phyloP scores from a whole-genome alignment of 2,797 vertebrate species.

The Pipistrellus nathusii region DNA sequence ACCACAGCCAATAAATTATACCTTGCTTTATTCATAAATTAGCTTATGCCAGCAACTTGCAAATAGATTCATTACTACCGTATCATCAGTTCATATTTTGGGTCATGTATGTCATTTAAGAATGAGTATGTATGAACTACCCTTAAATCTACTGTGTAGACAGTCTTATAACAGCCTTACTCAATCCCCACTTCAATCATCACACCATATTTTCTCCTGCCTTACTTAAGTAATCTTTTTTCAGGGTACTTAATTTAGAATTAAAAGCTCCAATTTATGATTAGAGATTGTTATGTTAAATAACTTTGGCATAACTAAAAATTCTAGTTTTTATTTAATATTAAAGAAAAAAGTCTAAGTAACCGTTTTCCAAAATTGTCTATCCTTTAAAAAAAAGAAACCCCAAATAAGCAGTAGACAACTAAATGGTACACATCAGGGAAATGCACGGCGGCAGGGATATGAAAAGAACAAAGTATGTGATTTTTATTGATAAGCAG shows the following conservation, averaged over 20 bases:
- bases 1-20: background rate
- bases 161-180: background rate
- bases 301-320: background rate
- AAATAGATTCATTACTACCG: background rate
- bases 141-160: background rate
- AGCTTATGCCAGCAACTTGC: slow-evolving; percentile 11
- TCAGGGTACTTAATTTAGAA: slow-evolving; percentile 25
- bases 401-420: background rate
- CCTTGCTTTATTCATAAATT: slow-evolving; percentile 22
- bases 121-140: background rate
- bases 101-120: background rate
- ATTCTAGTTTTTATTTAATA: slow-evolving; percentile 27
- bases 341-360: background rate
- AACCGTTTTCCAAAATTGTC: background rate
- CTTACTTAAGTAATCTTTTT: background rate
- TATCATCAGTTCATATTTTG: background rate
- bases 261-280: slow-evolving; percentile 3
- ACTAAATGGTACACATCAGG: background rate
- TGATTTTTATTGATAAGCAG: background rate
- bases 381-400: background rate
- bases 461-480: background rate
- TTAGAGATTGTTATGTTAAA: background rate
- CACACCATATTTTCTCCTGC: background rate
- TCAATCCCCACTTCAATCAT: background rate
- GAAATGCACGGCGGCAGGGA: background rate